phyloP scores from a whole-genome alignment of 1,140 invertebrate species.

The Tetragnatha versicolor region DNA sequence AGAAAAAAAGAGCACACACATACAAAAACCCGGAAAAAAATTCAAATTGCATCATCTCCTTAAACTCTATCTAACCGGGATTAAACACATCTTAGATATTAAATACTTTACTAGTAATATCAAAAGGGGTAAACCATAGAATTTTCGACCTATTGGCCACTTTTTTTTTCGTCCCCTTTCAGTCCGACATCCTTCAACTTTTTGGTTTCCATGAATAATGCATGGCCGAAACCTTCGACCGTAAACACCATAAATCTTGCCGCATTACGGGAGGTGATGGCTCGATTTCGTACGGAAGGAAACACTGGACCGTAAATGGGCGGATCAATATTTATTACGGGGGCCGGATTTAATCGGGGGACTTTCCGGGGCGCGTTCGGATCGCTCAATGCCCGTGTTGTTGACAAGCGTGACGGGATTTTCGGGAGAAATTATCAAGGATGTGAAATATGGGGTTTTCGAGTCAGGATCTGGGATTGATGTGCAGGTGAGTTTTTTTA shows the following conservation, averaged over 20 bases:
- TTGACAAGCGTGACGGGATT: slow-evolving; percentile 5
- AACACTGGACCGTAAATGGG: slow-evolving; percentile 42
- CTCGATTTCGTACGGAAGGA: slow-evolving; percentile 41
- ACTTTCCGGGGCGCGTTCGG: slow-evolving; percentile 3
- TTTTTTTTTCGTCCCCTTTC: slow-evolving; percentile 24
- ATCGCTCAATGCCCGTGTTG: slow-evolving; percentile 8
- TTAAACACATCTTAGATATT: too few species aligned
- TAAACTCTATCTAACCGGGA: too few species aligned
- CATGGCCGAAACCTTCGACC: slow-evolving; percentile 36
- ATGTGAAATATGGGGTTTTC: too few species aligned
- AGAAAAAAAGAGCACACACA: too few species aligned
- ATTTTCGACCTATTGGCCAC: too few species aligned
- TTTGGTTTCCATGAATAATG: slow-evolving; percentile 51
- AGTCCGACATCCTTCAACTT: slow-evolving; percentile 22
- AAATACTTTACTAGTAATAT: too few species aligned
- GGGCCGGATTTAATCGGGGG: slow-evolving; percentile 44
- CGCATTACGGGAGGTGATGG: slow-evolving; percentile 50
- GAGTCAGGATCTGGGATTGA: too few species aligned
- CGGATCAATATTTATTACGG: slow-evolving; percentile 51
- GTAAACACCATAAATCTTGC: slow-evolving; percentile 53
- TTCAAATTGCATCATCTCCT: slow-evolving; percentile 29
- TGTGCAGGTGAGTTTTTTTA: too few species aligned
- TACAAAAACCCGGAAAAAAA: too few species aligned
- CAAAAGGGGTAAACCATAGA: too few species aligned
- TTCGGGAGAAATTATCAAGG: too few species aligned